Conservation (phyloP, 2,113 vertebrate species). For the Emydocephalus ijimae region DNA sequence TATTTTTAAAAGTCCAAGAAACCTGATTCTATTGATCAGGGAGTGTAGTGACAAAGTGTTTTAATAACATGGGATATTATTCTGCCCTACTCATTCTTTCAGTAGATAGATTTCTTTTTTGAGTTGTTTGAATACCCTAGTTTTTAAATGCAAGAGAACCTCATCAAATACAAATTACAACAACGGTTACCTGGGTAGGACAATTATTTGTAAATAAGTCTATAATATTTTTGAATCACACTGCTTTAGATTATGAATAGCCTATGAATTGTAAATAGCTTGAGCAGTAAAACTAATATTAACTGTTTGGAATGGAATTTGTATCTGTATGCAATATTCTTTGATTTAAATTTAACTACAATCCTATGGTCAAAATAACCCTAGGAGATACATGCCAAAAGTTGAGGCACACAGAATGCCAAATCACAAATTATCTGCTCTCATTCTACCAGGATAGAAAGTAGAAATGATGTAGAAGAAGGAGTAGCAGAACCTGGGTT, state of each 20-base stretch:
- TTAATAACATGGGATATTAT: slow-evolving; percentile 4
- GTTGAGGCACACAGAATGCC: no score
- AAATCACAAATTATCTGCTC: background rate
- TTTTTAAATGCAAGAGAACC: background rate
- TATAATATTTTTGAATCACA: background rate
- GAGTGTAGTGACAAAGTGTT: background rate
- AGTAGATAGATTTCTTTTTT: background rate
- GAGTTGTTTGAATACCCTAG: background rate
- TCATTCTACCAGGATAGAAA: background rate
- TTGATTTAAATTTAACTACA: background rate
- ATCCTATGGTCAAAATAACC: background rate
- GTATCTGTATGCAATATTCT: background rate
- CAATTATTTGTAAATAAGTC: background rate
- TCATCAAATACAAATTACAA: background rate
- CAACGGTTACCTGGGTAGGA: background rate
- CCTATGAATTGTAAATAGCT: background rate
- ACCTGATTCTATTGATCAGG: slow-evolving; percentile 9
- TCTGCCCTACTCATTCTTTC: background rate
- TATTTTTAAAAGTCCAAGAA: background rate
- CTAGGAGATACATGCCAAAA: background rate
- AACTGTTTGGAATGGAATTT: background rate
- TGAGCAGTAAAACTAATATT: background rate
- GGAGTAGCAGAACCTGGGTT: no score
- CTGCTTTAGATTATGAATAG: background rate
- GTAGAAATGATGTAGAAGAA: background rate